Evolutionary conservation across 2,113 vertebrate genomes (phyloP).

Genomic region (Potamarius usumacintae): DNA sequence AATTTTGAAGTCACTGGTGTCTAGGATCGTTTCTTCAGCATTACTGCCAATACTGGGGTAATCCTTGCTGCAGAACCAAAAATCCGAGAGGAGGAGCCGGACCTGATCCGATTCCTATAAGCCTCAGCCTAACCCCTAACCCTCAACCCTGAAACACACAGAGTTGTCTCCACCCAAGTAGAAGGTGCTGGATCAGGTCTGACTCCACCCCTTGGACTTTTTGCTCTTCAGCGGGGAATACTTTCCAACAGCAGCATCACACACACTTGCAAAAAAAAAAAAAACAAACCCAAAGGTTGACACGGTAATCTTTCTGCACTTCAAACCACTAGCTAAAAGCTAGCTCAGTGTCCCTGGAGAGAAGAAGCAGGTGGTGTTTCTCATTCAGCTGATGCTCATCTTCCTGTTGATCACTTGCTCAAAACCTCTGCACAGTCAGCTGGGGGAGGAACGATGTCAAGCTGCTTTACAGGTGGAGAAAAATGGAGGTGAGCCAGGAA

Average conservation of each 20-base stretch:
- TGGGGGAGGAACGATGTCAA: not conserved
- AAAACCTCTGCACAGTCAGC: conserved; percentile 15
- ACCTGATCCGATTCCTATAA: not conserved
- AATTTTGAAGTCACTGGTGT: not conserved
- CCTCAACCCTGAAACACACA: not conserved
- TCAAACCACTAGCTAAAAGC: not conserved
- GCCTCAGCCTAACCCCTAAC: not conserved
- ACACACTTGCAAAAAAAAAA: not conserved
- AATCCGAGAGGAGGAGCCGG: not conserved
- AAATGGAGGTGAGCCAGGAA: conserved; percentile 4
- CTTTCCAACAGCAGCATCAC: not conserved
- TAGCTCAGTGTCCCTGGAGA: conserved; percentile 8
- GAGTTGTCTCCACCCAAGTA: not conserved
- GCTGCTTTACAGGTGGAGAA: conserved; percentile 16
- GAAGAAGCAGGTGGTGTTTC: conserved; percentile 6
- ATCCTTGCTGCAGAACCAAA: not conserved
- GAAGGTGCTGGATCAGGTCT: not conserved
- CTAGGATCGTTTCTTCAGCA: not conserved
- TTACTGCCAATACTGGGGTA: not conserved
- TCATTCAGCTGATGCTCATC: conserved; percentile 11
- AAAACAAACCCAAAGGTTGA: not conserved
- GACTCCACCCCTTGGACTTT: not conserved
- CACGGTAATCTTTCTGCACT: not conserved
- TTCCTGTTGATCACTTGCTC: conserved; percentile 16
- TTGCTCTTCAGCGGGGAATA: not conserved